Percentiles rank a stretch among this genome's conserved stretches.
These are phyloP conservation scores for Mustelus asterias DNA, from an alignment of 2,113 vertebrate genomes.

Conservation along the genomic window DNA sequence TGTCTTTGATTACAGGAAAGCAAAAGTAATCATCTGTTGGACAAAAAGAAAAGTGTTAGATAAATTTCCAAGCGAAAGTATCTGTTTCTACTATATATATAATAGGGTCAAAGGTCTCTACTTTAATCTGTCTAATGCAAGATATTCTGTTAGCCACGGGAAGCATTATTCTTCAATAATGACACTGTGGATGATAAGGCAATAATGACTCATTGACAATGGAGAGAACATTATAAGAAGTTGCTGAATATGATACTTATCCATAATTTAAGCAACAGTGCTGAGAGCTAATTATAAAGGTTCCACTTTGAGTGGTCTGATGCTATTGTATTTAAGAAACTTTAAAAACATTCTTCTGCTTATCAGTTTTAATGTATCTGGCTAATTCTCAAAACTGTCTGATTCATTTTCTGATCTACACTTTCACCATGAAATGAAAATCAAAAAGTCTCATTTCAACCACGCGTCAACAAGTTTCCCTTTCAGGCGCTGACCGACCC, in stretches of 20 bases:
- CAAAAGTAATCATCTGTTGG: not conserved
- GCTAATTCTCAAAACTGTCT: not conserved
- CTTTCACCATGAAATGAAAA: not conserved
- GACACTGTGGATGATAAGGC: not conserved
- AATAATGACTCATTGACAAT: not conserved
- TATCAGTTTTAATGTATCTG: not conserved
- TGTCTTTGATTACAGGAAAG: not conserved
- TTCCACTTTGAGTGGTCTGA: not conserved
- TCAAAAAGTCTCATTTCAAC: not conserved
- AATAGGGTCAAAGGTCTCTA: not conserved
- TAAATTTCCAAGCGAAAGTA: not conserved
- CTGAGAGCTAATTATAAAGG: not conserved
- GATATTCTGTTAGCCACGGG: not conserved
- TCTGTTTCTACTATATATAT: not conserved
- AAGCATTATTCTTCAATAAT: not conserved
- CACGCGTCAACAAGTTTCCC: not conserved
- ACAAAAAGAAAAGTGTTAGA: not conserved
- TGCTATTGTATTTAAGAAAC: not conserved
- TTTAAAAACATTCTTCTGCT: not conserved
- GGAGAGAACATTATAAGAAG: not conserved
- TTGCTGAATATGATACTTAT: not conserved
- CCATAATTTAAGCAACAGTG: constrained; percentile 8
- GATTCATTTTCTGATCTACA: not conserved
- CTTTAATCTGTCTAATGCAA: not conserved
- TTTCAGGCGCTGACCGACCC: not conserved